Percentiles rank a stretch among this genome's conserved stretches.
Conservation (phyloP, 2,113 vertebrate genomes). For the Microcebus tavaratra region DNA sequence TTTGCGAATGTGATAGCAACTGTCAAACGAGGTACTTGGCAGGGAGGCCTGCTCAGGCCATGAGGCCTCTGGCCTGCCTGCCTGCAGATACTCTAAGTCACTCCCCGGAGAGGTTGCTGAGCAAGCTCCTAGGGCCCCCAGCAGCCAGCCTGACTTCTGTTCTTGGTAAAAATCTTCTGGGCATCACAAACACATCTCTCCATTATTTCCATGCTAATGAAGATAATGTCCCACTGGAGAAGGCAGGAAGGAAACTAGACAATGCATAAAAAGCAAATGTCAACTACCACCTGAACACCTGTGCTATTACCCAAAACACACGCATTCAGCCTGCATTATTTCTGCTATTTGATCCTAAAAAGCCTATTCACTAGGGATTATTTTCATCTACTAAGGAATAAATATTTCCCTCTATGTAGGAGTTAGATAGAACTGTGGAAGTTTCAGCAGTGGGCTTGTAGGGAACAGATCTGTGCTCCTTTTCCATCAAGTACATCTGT, state of each 20-base stretch:
- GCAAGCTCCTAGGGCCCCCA: not conserved
- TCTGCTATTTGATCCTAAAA: not conserved
- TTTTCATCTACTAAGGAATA: not conserved
- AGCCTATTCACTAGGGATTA: not conserved
- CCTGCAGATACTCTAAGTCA: not conserved
- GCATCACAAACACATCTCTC: not conserved
- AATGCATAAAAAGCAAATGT: not conserved
- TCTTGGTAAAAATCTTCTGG: not conserved
- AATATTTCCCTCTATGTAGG: not conserved
- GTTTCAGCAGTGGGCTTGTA: not conserved
- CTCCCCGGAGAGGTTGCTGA: not conserved
- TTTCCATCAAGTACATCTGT: fast-evolving
- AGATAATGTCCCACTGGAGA: not conserved
- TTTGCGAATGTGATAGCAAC: not conserved
- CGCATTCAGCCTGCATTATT: not conserved
- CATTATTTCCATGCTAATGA: not conserved
- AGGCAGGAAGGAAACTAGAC: not conserved
- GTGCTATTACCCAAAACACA: not conserved
- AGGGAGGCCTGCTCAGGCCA: not conserved
- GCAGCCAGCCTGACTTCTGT: not conserved
- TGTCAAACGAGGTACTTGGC: fast-evolving
- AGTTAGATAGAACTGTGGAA: not conserved
- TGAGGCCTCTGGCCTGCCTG: not conserved
- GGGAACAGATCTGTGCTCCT: not conserved
- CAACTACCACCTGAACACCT: not conserved